A percentile compares a stretch with the other conserved stretches of the same genome.
These are phyloP conservation scores for Priocnemis perturbator DNA, from an alignment of 2,888 invertebrate genomes.

Conservation along the genomic window DNA sequence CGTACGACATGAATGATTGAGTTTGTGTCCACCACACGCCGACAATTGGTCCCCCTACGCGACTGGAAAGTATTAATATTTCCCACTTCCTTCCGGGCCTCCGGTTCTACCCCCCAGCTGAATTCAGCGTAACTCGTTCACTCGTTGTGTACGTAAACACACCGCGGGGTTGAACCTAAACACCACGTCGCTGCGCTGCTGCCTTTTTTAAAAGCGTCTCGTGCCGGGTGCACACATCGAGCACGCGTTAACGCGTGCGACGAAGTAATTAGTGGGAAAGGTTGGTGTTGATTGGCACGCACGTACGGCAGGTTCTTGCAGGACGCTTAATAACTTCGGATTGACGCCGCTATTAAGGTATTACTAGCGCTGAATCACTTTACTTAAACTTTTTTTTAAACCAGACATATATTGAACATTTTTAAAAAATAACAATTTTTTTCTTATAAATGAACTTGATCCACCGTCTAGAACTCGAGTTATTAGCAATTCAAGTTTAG, in stretches of 20 bases:
- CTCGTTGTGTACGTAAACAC: constrained; percentile 46
- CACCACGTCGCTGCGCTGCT: background rate
- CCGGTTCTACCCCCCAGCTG: constrained; percentile 24
- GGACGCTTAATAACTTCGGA: constrained; percentile 4
- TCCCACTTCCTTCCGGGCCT: constrained; percentile 62
- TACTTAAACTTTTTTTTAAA: too few species aligned
- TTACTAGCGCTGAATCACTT: too few species aligned
- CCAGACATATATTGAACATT: too few species aligned
- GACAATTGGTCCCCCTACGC: constrained; percentile 7
- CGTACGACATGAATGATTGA: background rate
- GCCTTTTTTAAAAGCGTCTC: background rate
- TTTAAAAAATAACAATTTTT: too few species aligned
- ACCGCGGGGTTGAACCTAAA: constrained; percentile 24
- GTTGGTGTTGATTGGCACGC: too few species aligned
- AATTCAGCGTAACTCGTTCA: constrained; percentile 49
- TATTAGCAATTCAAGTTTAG: too few species aligned
- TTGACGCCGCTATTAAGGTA: too few species aligned
- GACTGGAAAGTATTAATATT: constrained; percentile 47
- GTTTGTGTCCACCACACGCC: constrained; percentile 3
- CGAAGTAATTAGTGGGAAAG: constrained; percentile 40
- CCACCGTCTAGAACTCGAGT: too few species aligned
- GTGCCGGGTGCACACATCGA: constrained; percentile 12
- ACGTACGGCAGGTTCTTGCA: background rate
- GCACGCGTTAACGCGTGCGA: constrained; percentile 38
- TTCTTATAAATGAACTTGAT: too few species aligned